Conservation (phyloP, 2,888 invertebrate species). For the Drosophila conformis region DNA sequence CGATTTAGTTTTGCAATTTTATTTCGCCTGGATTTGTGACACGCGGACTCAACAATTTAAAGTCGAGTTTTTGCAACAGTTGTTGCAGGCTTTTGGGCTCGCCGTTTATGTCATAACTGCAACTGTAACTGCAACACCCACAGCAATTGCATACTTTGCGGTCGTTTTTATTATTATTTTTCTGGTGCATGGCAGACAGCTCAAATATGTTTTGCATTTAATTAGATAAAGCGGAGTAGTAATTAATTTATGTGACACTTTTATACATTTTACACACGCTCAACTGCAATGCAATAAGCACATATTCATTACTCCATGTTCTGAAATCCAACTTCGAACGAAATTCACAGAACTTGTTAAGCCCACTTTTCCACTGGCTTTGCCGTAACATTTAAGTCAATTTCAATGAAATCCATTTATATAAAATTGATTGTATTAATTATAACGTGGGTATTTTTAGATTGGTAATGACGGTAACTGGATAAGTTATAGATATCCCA, state of each 20-base stretch:
- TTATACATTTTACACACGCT: neutral
- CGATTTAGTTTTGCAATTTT: constrained; percentile 3
- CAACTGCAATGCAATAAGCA: neutral
- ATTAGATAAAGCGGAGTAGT: constrained; percentile 41
- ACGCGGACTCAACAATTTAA: neutral
- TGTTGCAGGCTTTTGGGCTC: constrained; percentile 7
- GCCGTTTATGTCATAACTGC: neutral
- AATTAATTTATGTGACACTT: constrained; percentile 9
- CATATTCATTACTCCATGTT: neutral
- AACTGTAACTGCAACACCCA: neutral
- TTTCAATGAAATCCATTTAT: neutral
- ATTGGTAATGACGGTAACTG: neutral
- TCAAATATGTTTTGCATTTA: constrained; percentile 25
- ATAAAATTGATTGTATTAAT: neutral
- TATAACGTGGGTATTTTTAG: neutral
- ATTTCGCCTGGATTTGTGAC: constrained; percentile 10
- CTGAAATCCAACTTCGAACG: neutral
- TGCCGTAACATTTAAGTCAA: neutral
- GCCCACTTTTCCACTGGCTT: neutral
- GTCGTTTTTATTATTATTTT: neutral
- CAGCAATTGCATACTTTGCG: constrained; percentile 9
- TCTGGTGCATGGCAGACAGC: neutral
- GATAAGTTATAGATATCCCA: neutral
- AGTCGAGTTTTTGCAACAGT: neutral
- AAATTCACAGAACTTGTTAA: neutral